Evolutionary conservation across 2,888 invertebrate species (phyloP).

Genomic region (Dicroscelio sp.): DNA sequence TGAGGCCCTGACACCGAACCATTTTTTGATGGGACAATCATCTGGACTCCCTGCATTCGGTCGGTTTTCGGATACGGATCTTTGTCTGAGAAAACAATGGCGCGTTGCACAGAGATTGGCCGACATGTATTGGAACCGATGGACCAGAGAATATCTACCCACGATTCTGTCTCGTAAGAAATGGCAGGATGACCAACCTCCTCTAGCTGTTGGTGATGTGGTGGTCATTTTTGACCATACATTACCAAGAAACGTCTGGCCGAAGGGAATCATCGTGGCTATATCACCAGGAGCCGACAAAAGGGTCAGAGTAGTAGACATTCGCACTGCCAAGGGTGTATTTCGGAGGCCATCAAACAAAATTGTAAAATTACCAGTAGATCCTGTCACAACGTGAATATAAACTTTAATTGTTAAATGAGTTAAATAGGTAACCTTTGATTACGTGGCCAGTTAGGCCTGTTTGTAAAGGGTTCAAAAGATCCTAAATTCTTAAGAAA

Average conservation of each 20-base stretch:
- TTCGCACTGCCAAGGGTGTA: too few species aligned
- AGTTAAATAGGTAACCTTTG: too few species aligned
- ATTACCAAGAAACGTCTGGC: conserved; percentile 44
- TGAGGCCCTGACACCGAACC: conserved; percentile 88
- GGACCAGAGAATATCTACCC: conserved; percentile 87
- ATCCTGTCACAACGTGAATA: too few species aligned
- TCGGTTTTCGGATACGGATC: neutral
- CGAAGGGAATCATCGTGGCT: conserved; percentile 8
- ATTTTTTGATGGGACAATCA: conserved; percentile 72
- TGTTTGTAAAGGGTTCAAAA: too few species aligned
- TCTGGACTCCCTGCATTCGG: neutral
- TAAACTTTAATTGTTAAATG: too few species aligned
- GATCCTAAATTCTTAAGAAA: too few species aligned
- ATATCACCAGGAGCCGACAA: conserved; percentile 20
- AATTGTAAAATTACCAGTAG: too few species aligned
- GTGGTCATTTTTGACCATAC: conserved; percentile 43
- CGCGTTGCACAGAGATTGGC: conserved; percentile 57
- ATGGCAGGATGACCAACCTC: conserved; percentile 60
- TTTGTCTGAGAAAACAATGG: conserved; percentile 65
- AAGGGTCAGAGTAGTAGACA: conserved; percentile 22
- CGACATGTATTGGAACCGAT: conserved; percentile 84
- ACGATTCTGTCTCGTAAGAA: conserved; percentile 70
- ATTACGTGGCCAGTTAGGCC: too few species aligned
- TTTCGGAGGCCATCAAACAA: too few species aligned
- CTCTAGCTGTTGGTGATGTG: conserved; percentile 27